phyloP scores from a whole-genome alignment of 1,140 invertebrate species.

The Drosophila setifemur region DNA sequence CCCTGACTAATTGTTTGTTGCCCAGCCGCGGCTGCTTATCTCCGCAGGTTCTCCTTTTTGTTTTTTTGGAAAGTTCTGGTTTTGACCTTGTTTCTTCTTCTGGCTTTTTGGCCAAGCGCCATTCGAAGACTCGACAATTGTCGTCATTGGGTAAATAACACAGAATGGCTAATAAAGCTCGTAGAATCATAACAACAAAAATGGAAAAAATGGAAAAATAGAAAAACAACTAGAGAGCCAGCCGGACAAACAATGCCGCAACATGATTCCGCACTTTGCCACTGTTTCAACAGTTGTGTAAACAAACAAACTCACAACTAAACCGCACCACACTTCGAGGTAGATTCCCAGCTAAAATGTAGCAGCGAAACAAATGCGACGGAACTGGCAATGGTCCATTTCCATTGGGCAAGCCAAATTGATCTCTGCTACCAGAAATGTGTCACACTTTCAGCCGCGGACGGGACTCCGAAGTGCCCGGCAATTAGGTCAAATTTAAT shows the following conservation, averaged over 20 bases:
- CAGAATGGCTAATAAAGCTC: slow-evolving; percentile 60
- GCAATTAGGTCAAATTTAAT: slow-evolving; percentile 42
- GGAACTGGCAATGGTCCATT: slow-evolving; percentile 28
- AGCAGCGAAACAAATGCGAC: slow-evolving; percentile 21
- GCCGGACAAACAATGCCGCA: slow-evolving; percentile 26
- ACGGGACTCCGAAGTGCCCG: background rate
- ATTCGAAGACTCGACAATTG: slow-evolving; percentile 22
- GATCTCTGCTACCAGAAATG: slow-evolving; percentile 43
- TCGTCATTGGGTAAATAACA: slow-evolving; percentile 50
- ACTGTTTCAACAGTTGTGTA: slow-evolving; percentile 59
- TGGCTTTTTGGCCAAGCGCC: slow-evolving; percentile 23
- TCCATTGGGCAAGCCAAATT: slow-evolving; percentile 30
- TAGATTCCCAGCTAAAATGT: slow-evolving; percentile 15
- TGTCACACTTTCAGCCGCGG: slow-evolving; percentile 20
- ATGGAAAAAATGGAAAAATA: slow-evolving; percentile 1
- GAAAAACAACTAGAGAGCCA: slow-evolving; percentile 28
- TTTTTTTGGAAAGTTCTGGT: slow-evolving; percentile 63
- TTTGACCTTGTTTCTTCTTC: slow-evolving; percentile 61
- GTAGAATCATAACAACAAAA: slow-evolving; percentile 25
- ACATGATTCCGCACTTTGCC: slow-evolving; percentile 56
- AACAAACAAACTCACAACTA: slow-evolving; percentile 40
- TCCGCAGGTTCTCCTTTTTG: slow-evolving; percentile 10
- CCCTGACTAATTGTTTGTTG: slow-evolving; percentile 75
- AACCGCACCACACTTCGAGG: slow-evolving; percentile 18
- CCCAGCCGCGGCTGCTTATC: slow-evolving; percentile 25